A percentile compares a stretch with the other conserved stretches of the same genome.
Conservation (phyloP, 2,888 invertebrate species). For the Clivina fossor region DNA sequence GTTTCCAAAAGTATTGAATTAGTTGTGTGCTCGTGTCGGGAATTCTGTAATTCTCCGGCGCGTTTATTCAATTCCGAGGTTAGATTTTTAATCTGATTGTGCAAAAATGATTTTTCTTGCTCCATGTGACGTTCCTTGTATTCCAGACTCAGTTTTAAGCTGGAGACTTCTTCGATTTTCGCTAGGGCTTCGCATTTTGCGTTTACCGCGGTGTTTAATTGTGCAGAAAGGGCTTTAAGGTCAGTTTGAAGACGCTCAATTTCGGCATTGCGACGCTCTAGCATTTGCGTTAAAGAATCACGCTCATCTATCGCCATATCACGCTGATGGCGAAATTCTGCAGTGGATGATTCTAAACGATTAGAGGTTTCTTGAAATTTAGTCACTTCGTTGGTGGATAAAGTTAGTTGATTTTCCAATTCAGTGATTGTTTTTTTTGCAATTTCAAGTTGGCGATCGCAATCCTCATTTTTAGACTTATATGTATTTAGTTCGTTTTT, state of each 20-base stretch:
- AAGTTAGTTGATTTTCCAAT: constrained; percentile 65
- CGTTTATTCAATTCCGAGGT: constrained; percentile 77
- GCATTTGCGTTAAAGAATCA: constrained; percentile 69
- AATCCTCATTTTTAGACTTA: constrained; percentile 54
- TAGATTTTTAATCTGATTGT: constrained; percentile 76
- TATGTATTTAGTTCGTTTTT: constrained; percentile 66
- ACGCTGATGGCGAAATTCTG: constrained; percentile 68
- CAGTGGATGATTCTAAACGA: constrained; percentile 66
- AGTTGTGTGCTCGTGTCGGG: constrained; percentile 72
- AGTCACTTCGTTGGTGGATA: constrained; percentile 63
- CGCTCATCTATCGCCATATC: constrained; percentile 74
- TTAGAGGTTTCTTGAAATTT: constrained; percentile 65
- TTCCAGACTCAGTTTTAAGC: constrained; percentile 75
- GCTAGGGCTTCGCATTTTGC: constrained; percentile 83
- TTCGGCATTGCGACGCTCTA: constrained; percentile 73
- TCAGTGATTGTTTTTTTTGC: constrained; percentile 65
- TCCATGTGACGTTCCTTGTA: constrained; percentile 83
- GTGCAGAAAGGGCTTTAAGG: constrained; percentile 68
- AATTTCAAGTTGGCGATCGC: constrained; percentile 52
- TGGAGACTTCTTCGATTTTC: constrained; percentile 77
- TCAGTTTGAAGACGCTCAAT: constrained; percentile 72
- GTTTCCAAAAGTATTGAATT: constrained; percentile 70
- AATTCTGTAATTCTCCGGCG: constrained; percentile 74
- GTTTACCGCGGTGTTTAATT: constrained; percentile 72
- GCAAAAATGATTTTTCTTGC: constrained; percentile 75